Base-by-base conservation (phyloP, 1,140 invertebrate genomes). In the Atta texana region DNA sequence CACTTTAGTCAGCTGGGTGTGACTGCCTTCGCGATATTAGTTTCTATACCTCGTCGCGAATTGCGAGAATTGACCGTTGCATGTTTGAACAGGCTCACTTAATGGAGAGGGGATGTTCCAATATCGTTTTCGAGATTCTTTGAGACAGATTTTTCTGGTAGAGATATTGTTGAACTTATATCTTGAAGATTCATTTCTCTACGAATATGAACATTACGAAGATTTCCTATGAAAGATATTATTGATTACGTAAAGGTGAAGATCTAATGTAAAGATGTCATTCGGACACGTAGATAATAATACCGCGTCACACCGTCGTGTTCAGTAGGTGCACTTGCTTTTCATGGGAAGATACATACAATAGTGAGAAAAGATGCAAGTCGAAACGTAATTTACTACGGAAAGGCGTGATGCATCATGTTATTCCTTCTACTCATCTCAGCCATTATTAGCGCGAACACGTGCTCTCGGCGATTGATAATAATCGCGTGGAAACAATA, bases 1-100 rank as follows among this genome's bases (percentile, higher is more conserved):
- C 80, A 76, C 88, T 90, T 90, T 85, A 90, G 78, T 71, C 59
- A 51, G 66, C 31, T 87, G 88, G 89, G 85, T 87, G 86, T 90
- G 88, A 90, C 89, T 87, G 34, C 34, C 64, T 90, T 68, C 85
- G 44, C 75, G 31, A 74, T 85, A 64, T 57, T 51, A 18, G 39
- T 39, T 18, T 75, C 24, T 55, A 61, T 18, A 72, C 16, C 68
- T 74, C 31, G 18, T 39, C n/a, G 53, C 12, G 21, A 81, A 71
- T 81, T 39, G 49, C 64, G 49, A 57, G 59, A 82, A 82, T 82
- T 82, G 53, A 82, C 18, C 8, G 3, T 61, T 31, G 55, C 21
- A 21, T 59, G 34, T 3, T 14, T 24, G 24, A 59, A 6, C 34
- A 14, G 31, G 68, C 34, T 61, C 21, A 61, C 31, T 74, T 39